Conservation (phyloP, 1,140 invertebrate species). For the Zaprionus taronus region DNA sequence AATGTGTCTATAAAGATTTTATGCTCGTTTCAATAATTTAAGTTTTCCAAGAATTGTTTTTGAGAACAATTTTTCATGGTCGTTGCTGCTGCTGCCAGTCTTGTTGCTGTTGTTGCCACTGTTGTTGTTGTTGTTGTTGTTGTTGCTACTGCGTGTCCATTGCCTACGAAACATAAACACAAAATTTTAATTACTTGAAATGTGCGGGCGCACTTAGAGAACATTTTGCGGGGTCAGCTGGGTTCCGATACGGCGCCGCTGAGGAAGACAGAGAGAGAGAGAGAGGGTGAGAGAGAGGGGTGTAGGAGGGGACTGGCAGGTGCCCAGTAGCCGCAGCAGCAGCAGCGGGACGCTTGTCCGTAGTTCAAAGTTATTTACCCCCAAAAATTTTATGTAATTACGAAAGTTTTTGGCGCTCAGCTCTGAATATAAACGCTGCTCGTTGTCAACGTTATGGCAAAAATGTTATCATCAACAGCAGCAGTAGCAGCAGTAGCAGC, state of each 20-base stretch:
- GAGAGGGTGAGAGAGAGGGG: not conserved
- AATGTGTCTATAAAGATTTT: constrained; percentile 58
- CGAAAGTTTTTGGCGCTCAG: constrained; percentile 76
- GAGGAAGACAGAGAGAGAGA: no score
- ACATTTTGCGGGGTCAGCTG: constrained; percentile 76
- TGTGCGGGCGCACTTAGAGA: constrained; percentile 79
- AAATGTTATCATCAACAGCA: constrained; percentile 76
- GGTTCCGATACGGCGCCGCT: constrained; percentile 17
- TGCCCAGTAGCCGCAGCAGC: constrained; percentile 59
- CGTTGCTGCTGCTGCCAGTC: constrained; percentile 9
- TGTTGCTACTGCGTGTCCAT: constrained; percentile 39
- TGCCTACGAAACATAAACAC: constrained; percentile 71
- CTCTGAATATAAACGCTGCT: constrained; percentile 70
- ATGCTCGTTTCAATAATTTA: constrained; percentile 76
- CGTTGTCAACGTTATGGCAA: constrained; percentile 78
- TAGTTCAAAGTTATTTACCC: constrained; percentile 79
- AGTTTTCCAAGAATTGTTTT: constrained; percentile 69
- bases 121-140: constrained; percentile 10
- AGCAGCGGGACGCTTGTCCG: constrained; percentile 41
- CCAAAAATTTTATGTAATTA: constrained; percentile 82
- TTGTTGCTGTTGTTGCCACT: constrained; percentile 6
- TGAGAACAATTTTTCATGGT: constrained; percentile 63
- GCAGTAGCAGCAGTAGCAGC: constrained; percentile 24
- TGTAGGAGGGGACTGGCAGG: constrained; percentile 51
- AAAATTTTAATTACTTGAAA: constrained; percentile 80